phyloP scores from a whole-genome alignment of 1,140 invertebrate genomes.

The Ridgeia piscesae region DNA sequence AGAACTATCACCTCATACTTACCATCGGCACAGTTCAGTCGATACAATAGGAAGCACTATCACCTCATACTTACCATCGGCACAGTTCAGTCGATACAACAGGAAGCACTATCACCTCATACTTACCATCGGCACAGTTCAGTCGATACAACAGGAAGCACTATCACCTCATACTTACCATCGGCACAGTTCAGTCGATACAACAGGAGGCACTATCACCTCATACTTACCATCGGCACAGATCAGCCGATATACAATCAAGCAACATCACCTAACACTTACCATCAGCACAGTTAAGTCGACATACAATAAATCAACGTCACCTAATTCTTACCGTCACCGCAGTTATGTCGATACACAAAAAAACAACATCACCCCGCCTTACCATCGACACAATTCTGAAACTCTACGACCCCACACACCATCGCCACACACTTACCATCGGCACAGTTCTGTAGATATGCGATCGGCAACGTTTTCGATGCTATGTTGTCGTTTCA shows the following conservation, averaged over 20 bases:
- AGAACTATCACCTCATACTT: too few relatives aligned
- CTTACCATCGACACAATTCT: background rate
- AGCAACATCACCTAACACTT: background rate
- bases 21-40: too few relatives aligned
- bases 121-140: slow-evolving; percentile 7
- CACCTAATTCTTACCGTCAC: too few relatives aligned
- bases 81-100: background rate
- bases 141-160: background rate
- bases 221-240: too few relatives aligned
- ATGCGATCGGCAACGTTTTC: background rate
- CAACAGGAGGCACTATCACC: too few relatives aligned
- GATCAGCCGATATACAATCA: background rate
- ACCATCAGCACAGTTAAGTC: background rate
- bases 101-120: background rate
- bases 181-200: too few relatives aligned
- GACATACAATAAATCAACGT: too few relatives aligned
- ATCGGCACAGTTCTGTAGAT: background rate
- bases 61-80: too few relatives aligned
- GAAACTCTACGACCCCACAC: background rate
- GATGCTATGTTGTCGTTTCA: background rate
- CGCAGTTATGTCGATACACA: background rate
- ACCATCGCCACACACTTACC: background rate
- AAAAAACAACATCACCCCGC: background rate
- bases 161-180: too few relatives aligned
- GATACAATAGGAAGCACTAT: too few relatives aligned